Conservation (phyloP, 2,797 vertebrate genomes). For the Coregonus sp. region DNA sequence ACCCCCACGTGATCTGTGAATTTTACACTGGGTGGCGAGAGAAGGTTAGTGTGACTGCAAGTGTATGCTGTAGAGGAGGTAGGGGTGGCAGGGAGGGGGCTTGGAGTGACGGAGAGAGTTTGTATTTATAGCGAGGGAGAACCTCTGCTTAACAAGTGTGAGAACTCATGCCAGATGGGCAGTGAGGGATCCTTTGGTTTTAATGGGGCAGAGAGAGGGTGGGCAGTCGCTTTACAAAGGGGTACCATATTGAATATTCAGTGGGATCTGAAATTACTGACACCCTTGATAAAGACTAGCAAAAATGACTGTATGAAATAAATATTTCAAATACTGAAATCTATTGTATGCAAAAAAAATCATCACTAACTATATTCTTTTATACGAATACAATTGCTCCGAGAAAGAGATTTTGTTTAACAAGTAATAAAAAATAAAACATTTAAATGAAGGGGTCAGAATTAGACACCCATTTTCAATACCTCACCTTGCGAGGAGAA, state of each 20-base stretch:
- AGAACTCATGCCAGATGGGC: slow-evolving; percentile 14
- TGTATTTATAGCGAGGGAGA: slow-evolving; percentile 23
- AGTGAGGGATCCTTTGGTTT: background rate
- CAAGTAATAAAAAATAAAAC: too few relatives aligned
- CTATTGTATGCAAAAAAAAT: too few relatives aligned
- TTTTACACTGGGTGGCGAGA: slow-evolving; percentile 5
- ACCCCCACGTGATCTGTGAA: slow-evolving; percentile 7
- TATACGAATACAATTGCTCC: background rate
- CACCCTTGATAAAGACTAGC: too few relatives aligned
- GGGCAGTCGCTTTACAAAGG: background rate
- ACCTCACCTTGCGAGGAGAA: too few relatives aligned
- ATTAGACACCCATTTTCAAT: too few relatives aligned
- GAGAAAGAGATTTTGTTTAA: background rate
- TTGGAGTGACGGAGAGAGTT: background rate
- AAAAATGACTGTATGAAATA: too few relatives aligned
- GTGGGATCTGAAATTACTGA: too few relatives aligned
- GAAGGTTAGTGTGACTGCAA: background rate
- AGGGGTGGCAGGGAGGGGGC: background rate
- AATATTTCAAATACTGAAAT: too few relatives aligned
- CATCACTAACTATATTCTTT: too few relatives aligned
- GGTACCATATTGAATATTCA: background rate
- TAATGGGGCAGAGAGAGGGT: background rate
- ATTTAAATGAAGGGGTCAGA: too few relatives aligned
- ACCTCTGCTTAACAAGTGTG: slow-evolving; percentile 13
- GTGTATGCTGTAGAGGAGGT: background rate